Conservation (phyloP, 1,140 invertebrate species). For the Drosophila takahashii region DNA sequence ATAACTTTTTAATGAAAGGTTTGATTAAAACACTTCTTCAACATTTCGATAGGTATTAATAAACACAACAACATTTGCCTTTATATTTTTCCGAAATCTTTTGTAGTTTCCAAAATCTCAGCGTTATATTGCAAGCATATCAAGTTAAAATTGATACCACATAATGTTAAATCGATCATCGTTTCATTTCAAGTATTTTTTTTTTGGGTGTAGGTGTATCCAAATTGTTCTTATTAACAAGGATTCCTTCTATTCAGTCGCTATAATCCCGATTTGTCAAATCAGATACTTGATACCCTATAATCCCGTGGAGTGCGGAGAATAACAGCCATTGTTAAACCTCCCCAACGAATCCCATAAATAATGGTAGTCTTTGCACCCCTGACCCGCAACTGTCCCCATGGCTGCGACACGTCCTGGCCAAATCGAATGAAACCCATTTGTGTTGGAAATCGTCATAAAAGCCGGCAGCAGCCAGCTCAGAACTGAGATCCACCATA, state of each 20-base stretch:
- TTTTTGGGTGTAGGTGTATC: not conserved
- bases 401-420: conserved; percentile 10
- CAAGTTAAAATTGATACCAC: too few relatives aligned
- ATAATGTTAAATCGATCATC: too few relatives aligned
- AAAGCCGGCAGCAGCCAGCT: conserved; percentile 13
- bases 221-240: not conserved
- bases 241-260: not conserved
- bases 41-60: too few relatives aligned
- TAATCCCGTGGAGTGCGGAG: not conserved
- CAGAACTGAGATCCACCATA: conserved; percentile 2
- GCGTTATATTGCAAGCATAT: too few relatives aligned
- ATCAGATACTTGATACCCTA: not conserved
- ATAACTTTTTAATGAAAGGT: too few relatives aligned
- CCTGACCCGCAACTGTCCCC: not conserved
- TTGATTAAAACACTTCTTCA: too few relatives aligned
- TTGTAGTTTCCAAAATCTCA: too few relatives aligned
- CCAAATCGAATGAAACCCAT: conserved; percentile 26
- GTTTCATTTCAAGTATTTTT: too few relatives aligned
- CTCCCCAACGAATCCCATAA: conserved; percentile 17
- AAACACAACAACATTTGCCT: too few relatives aligned
- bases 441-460: conserved; percentile 36
- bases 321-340: conserved; percentile 21
- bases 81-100: too few relatives aligned
- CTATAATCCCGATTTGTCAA: not conserved
- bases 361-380: conserved; percentile 9